Conservation (phyloP, 1,140 invertebrate species). For the Pseudachorutes palmiensis region DNA sequence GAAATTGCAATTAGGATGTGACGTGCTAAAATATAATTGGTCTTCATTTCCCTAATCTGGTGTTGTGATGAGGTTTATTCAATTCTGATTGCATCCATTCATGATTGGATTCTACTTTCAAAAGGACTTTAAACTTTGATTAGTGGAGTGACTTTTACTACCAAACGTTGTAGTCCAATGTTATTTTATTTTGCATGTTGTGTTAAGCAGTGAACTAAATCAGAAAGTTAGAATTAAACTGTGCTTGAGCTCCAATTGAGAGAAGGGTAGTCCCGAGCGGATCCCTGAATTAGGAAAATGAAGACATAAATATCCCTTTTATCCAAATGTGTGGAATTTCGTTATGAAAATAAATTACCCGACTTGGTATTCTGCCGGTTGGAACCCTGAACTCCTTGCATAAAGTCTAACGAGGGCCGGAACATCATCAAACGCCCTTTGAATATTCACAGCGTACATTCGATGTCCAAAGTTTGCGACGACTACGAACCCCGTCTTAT, state of each 20-base stretch:
- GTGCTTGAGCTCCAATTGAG: background rate
- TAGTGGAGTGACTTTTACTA: background rate
- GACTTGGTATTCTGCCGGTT: background rate
- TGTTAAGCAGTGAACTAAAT: too few relatives aligned
- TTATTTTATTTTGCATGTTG: background rate
- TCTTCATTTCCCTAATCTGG: too few relatives aligned
- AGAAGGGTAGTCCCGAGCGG: background rate
- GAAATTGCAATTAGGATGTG: too few relatives aligned
- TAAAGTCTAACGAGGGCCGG: background rate
- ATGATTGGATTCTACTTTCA: too few relatives aligned
- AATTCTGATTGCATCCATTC: too few relatives aligned
- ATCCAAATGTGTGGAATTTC: background rate
- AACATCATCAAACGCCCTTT: background rate
- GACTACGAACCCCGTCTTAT: background rate
- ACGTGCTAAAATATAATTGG: too few relatives aligned
- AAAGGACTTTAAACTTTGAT: too few relatives aligned
- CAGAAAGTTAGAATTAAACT: background rate
- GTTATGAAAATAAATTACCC: background rate
- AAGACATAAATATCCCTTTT: background rate
- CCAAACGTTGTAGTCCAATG: background rate
- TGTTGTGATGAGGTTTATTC: too few relatives aligned
- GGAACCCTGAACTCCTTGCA: slow-evolving; percentile 1
- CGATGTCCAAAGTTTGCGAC: background rate
- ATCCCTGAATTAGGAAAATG: background rate
- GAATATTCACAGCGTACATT: too few relatives aligned